Percentiles rank a stretch among this genome's conserved stretches.
phyloP scores from a whole-genome alignment of 2,888 invertebrate species.

The Ischnus inquisitorius region DNA sequence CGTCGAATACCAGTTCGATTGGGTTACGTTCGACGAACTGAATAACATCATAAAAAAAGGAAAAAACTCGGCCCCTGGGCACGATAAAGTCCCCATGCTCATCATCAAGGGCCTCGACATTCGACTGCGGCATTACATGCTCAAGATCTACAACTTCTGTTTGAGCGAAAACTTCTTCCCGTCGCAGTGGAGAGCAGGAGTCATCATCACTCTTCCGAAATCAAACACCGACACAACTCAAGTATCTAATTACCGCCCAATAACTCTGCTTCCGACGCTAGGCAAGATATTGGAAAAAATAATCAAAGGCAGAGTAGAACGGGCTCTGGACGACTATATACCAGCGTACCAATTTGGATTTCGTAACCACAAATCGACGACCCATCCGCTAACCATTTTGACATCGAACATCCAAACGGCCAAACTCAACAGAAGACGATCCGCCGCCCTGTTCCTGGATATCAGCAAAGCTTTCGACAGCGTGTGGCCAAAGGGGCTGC shows the following conservation, averaged over 20 bases:
- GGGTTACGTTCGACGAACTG: not conserved
- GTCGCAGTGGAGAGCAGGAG: constrained; percentile 9
- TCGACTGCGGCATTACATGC: constrained; percentile 23
- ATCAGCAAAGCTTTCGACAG: constrained; percentile 73
- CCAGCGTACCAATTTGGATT: constrained; percentile 34
- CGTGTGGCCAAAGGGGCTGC: constrained; percentile 69
- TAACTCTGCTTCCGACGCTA: constrained; percentile 10
- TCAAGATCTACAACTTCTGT: constrained; percentile 22
- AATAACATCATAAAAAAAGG: constrained; percentile 19
- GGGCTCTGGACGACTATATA: not conserved
- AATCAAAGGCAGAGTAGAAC: constrained; percentile 14
- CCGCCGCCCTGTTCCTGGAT: constrained; percentile 69
- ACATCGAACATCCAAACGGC: constrained; percentile 46
- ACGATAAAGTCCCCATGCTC: constrained; percentile 31
- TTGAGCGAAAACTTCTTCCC: constrained; percentile 13
- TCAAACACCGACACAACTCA: constrained; percentile 31
- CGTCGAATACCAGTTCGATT: not conserved
- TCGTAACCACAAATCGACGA: constrained; percentile 39
- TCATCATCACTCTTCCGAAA: constrained; percentile 39
- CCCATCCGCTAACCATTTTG: constrained; percentile 22
- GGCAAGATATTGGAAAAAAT: constrained; percentile 45
- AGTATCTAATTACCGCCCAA: constrained; percentile 30
- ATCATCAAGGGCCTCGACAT: constrained; percentile 32
- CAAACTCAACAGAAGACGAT: constrained; percentile 45
- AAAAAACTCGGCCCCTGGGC: constrained; percentile 32